Conservation (phyloP, 2,888 invertebrate species). For the Dicyrtomina minuta region DNA sequence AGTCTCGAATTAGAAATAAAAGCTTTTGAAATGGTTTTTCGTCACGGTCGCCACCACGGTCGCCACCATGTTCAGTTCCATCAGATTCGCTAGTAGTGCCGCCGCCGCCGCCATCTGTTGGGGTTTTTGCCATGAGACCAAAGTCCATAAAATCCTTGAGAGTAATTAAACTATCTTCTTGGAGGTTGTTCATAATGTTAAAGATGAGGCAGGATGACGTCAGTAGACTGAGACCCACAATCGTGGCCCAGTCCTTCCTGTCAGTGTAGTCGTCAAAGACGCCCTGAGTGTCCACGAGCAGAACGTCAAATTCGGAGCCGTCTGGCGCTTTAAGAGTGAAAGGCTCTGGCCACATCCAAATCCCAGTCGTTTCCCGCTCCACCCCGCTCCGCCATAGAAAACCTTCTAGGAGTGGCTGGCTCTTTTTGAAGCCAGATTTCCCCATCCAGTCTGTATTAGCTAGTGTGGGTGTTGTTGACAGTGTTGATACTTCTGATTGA, state of each 20-base stretch:
- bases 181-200: conserved; percentile 36
- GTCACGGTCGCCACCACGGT: background rate
- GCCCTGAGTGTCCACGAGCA: conserved; percentile 49
- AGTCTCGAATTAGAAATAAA: conserved; percentile 88
- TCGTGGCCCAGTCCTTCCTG: conserved; percentile 30
- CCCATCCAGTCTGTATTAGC: conserved; percentile 46
- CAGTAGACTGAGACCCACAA: conserved; percentile 42
- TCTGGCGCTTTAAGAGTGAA: conserved; percentile 55
- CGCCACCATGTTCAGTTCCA: background rate
- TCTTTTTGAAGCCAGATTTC: conserved; percentile 13
- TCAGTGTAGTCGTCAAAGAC: conserved; percentile 42
- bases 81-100: conserved; percentile 21
- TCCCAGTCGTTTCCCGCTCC: conserved; percentile 55
- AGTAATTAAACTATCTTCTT: conserved; percentile 36
- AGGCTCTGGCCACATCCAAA: conserved; percentile 57
- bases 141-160: conserved; percentile 42
- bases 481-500: no score
- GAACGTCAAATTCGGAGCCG: conserved; percentile 45
- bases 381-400: conserved; percentile 56
- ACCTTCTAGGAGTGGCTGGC: conserved; percentile 43
- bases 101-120: conserved; percentile 12
- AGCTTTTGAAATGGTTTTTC: conserved; percentile 79
- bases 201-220: conserved; percentile 41
- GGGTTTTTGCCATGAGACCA: conserved; percentile 30
- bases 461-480: no score